Evolutionary conservation across 1,140 invertebrate species (phyloP).

Genomic region (Drosophila azteca): DNA sequence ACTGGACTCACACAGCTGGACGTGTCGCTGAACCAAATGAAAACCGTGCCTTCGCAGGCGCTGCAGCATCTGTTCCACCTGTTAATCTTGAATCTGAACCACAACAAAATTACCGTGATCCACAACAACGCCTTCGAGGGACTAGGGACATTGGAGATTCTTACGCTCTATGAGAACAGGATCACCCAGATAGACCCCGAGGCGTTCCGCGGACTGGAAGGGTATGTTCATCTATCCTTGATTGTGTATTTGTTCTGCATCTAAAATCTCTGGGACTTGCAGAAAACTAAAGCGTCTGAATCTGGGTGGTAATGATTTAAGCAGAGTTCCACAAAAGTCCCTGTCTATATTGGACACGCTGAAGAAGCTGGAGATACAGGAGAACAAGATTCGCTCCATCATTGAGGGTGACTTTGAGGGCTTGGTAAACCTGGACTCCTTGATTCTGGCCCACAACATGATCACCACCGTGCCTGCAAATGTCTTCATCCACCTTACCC

Average conservation of each 20-base stretch:
- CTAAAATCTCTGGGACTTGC: conserved; percentile 52
- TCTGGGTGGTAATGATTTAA: conserved; percentile 92
- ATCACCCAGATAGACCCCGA: conserved; percentile 90
- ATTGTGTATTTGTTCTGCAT: background rate
- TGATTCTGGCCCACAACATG: conserved; percentile 93
- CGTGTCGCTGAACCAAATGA: conserved; percentile 91
- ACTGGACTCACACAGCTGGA: conserved; percentile 92
- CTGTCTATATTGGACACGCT: conserved; percentile 90
- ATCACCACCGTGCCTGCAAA: conserved; percentile 90
- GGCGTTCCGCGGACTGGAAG: conserved; percentile 93
- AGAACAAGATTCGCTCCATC: conserved; percentile 91
- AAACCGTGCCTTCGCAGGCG: conserved; percentile 90
- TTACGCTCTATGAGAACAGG: conserved; percentile 95
- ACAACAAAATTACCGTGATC: conserved; percentile 92
- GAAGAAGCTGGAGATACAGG: conserved; percentile 93
- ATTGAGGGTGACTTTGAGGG: conserved; percentile 93
- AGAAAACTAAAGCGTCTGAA: conserved; percentile 94
- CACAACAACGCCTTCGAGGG: conserved; percentile 92
- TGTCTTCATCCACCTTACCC: conserved; percentile 91
- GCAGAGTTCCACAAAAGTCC: conserved; percentile 89
- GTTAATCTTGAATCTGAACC: conserved; percentile 94
- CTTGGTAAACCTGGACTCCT: conserved; percentile 90
- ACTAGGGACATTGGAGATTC: conserved; percentile 92
- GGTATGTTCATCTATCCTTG: conserved; percentile 85
- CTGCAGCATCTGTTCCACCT: conserved; percentile 91